Conservation (phyloP, 2,888 invertebrate species). For the Cremastinae sp. region DNA sequence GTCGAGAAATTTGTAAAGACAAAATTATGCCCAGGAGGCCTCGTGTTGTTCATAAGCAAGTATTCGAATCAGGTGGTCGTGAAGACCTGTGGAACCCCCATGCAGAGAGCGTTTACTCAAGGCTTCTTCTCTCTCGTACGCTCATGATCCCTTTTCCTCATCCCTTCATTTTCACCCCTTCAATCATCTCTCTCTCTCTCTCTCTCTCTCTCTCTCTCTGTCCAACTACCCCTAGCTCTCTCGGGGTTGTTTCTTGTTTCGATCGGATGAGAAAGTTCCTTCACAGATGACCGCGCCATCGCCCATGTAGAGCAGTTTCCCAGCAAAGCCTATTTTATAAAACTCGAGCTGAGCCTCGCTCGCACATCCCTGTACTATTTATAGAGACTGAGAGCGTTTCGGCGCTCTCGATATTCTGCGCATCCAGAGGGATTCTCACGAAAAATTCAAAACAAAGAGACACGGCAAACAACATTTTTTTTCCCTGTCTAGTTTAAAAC, state of each 20-base stretch:
- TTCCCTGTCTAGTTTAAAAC: not conserved
- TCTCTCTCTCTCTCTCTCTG: not conserved
- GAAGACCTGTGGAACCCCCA: too few species aligned
- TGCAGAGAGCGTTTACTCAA: too few species aligned
- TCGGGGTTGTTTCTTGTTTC: slow-evolving; percentile 33
- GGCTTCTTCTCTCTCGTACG: too few species aligned
- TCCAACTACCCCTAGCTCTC: slow-evolving; percentile 6
- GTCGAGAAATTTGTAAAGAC: too few species aligned
- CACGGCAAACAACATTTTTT: too few species aligned
- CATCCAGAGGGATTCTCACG: not conserved
- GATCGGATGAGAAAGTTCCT: slow-evolving; percentile 64
- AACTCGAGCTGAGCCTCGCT: slow-evolving; percentile 21
- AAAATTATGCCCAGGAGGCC: too few species aligned
- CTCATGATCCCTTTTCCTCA: not conserved
- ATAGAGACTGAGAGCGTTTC: slow-evolving; percentile 38
- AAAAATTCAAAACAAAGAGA: not conserved
- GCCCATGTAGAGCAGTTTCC: slow-evolving; percentile 73
- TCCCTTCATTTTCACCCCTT: slow-evolving; percentile 11
- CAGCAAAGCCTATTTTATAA: slow-evolving; percentile 39
- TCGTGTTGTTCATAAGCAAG: too few species aligned
- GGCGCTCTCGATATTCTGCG: slow-evolving; percentile 25
- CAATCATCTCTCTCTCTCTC: slow-evolving; percentile 15
- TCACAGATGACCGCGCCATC: slow-evolving; percentile 75
- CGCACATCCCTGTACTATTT: slow-evolving; percentile 43
- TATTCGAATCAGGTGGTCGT: too few species aligned